These are phyloP conservation scores for Corvus moneduloides DNA, from an alignment of 2,113 vertebrate genomes.

Conservation along the genomic window DNA sequence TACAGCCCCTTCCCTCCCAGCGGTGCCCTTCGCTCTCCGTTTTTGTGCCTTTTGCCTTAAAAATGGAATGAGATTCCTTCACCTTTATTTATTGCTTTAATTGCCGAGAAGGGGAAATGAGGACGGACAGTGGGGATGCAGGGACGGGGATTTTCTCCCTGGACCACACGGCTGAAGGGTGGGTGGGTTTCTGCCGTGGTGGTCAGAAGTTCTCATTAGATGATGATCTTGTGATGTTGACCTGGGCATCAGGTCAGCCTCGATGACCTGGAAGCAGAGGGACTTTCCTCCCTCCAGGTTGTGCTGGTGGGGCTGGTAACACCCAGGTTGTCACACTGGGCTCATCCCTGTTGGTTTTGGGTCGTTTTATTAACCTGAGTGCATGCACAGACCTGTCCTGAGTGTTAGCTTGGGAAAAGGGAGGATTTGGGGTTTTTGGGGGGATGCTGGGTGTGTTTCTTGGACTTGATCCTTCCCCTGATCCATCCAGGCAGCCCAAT, in stretches of 20 bases:
- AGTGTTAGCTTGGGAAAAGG: neutral
- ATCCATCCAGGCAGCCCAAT: neutral
- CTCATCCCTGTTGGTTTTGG: neutral
- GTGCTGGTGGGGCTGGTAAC: neutral
- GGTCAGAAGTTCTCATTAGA: neutral
- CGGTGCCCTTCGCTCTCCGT: neutral
- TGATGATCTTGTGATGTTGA: neutral
- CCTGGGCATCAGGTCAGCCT: neutral
- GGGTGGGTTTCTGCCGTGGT: neutral
- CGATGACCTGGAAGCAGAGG: neutral
- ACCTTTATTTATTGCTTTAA: constrained; percentile 40
- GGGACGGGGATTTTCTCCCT: fast-evolving
- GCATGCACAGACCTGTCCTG: neutral
- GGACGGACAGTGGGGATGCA: fast-evolving
- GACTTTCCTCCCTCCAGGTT: no score
- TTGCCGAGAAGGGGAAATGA: neutral
- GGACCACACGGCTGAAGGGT: fast-evolving
- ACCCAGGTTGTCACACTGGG: neutral
- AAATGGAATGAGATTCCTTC: constrained; percentile 20
- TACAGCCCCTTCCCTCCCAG: constrained; percentile 57
- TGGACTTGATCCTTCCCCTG: neutral
- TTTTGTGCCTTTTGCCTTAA: constrained; percentile 1
- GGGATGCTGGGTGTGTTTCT: neutral
- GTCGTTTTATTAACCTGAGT: fast-evolving
- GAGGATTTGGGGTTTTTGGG: neutral